Percentiles rank a stretch among this genome's conserved stretches.
Conservation (phyloP, 2,888 invertebrate genomes). For the Lordiphosa fenestrarum region DNA sequence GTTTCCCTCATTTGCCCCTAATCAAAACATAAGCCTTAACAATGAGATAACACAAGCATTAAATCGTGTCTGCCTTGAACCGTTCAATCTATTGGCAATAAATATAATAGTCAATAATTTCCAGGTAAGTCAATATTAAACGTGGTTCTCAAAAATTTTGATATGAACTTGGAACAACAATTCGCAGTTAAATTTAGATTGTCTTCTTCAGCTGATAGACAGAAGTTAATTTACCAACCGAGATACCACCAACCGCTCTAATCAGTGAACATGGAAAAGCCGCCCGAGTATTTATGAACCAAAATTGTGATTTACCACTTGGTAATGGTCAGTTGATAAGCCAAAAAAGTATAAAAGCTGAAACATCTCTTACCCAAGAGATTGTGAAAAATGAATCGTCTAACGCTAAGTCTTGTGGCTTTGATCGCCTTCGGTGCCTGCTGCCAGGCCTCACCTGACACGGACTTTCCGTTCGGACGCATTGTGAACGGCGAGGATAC, state of each 20-base stretch:
- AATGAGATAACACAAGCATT: too few species aligned
- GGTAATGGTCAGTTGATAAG: conserved; percentile 20
- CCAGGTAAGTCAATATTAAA: too few species aligned
- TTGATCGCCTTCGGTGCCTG: conserved; percentile 41
- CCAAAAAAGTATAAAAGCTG: conserved; percentile 39
- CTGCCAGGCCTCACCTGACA: conserved; percentile 33
- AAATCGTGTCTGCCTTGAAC: too few species aligned
- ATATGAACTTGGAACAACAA: background rate
- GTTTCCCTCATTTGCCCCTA: too few species aligned
- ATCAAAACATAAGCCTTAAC: too few species aligned
- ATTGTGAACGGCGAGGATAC: conserved; percentile 80
- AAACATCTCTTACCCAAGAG: conserved; percentile 11
- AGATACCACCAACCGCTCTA: conserved; percentile 9
- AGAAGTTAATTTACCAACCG: background rate
- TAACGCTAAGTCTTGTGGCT: conserved; percentile 35
- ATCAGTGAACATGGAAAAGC: conserved; percentile 28
- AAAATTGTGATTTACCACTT: conserved; percentile 20
- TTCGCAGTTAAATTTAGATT: conserved; percentile 3
- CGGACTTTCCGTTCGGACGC: conserved; percentile 65
- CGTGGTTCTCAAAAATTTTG: too few species aligned
- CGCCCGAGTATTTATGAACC: conserved; percentile 25
- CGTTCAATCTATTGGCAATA: too few species aligned
- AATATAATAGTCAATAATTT: too few species aligned
- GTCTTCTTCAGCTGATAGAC: conserved; percentile 12
- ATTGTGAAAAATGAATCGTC: conserved; percentile 46